Conservation (phyloP, 2,113 vertebrate genomes). For the Oncorhynchus mykiss region DNA sequence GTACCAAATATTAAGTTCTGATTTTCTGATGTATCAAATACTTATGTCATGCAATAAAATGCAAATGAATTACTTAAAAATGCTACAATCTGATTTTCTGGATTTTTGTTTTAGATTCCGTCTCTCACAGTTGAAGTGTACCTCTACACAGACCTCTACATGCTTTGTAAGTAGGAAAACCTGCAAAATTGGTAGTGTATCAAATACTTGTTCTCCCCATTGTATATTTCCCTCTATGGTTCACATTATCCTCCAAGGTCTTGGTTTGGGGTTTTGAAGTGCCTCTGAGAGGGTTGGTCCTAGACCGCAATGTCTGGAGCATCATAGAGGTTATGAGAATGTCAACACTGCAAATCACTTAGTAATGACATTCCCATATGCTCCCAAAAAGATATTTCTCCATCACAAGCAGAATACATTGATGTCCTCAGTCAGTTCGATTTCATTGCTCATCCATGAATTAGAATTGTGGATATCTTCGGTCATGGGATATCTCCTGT, state of each 20-base stretch:
- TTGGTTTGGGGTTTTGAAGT: slow-evolving; percentile 57
- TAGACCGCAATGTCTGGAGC: slow-evolving; percentile 77
- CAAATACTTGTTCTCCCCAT: too few species aligned
- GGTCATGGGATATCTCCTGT: not conserved
- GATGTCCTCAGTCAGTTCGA: slow-evolving; percentile 42
- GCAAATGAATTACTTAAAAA: too few species aligned
- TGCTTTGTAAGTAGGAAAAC: too few species aligned
- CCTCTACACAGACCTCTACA: too few species aligned
- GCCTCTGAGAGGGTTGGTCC: slow-evolving; percentile 41
- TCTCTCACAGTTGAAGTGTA: too few species aligned
- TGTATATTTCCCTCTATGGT: slow-evolving; percentile 48
- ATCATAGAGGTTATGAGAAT: slow-evolving; percentile 81
- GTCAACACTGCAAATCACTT: slow-evolving; percentile 82
- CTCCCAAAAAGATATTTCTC: slow-evolving; percentile 37
- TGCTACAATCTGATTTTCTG: too few species aligned
- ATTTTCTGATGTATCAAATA: too few species aligned
- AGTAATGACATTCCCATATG: slow-evolving; percentile 82
- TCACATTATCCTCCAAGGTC: slow-evolving; percentile 64
- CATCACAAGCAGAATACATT: slow-evolving; percentile 57
- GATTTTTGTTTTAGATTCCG: too few species aligned
- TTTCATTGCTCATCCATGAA: slow-evolving; percentile 3
- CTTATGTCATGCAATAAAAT: too few species aligned
- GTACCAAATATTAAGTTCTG: too few species aligned
- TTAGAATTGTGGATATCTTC: not conserved
- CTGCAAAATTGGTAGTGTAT: too few species aligned